phyloP scores from a whole-genome alignment of 2,888 invertebrate genomes.

The Acrocyrtus sp. region DNA sequence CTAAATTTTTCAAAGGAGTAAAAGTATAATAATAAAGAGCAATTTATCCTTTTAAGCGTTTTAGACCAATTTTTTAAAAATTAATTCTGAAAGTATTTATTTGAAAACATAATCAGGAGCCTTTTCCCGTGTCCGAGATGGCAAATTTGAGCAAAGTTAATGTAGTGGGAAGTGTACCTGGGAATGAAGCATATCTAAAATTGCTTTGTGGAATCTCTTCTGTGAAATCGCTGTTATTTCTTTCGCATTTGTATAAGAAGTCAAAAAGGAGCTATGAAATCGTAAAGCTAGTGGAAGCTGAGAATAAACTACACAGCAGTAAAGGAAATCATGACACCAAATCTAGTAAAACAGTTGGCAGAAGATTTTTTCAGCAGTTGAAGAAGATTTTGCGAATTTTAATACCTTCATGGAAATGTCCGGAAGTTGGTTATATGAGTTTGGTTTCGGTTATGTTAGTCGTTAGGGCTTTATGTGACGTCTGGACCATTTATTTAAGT shows the following conservation, averaged over 20 bases:
- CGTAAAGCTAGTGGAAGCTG: conserved; percentile 26
- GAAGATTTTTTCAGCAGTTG: conserved; percentile 47
- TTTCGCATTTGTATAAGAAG: conserved; percentile 36
- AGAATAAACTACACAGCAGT: conserved; percentile 13
- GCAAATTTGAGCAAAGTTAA: conserved; percentile 32
- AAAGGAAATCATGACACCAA: neutral
- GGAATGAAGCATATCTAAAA: neutral
- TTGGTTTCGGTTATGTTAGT: conserved; percentile 84
- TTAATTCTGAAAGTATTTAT: neutral
- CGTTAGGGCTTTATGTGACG: conserved; percentile 91
- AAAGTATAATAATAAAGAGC: too few species aligned
- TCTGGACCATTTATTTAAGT: conserved; percentile 96
- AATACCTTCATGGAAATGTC: conserved; percentile 81
- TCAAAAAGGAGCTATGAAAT: conserved; percentile 16
- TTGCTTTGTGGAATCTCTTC: conserved; percentile 32
- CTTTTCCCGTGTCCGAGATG: too few species aligned
- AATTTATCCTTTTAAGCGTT: too few species aligned
- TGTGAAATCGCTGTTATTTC: conserved; percentile 18
- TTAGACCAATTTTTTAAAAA: neutral
- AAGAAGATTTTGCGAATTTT: conserved; percentile 72
- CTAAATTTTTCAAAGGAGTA: too few species aligned
- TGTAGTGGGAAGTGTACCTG: neutral
- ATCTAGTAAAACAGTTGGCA: conserved; percentile 13
- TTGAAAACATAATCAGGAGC: neutral
- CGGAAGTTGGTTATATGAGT: conserved; percentile 79